These are phyloP conservation scores for Alethe castanea DNA, from an alignment of 2,113 vertebrate species.

Conservation along the genomic window DNA sequence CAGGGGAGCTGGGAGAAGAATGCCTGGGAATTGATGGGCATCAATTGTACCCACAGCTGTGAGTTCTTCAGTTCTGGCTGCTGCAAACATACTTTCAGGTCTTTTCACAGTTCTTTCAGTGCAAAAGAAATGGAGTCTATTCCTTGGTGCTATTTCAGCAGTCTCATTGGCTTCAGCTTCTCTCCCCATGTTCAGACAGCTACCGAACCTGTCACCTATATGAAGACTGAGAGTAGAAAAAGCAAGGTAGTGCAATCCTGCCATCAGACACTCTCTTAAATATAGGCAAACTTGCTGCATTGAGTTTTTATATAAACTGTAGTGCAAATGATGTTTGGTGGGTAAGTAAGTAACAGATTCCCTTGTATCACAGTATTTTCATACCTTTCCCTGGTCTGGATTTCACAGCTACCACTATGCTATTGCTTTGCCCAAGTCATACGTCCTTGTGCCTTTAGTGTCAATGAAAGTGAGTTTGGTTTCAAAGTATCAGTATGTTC, in stretches of 20 bases:
- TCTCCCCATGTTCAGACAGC: background rate
- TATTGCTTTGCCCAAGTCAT: background rate
- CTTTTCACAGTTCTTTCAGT: slow-evolving; percentile 47
- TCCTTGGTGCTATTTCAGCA: slow-evolving; percentile 14
- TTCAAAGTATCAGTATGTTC: background rate
- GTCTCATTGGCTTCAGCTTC: background rate
- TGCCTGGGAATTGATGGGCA: slow-evolving; percentile 23
- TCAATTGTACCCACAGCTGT: slow-evolving; percentile 54
- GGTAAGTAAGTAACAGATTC: background rate
- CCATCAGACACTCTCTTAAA: background rate
- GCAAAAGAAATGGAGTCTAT: background rate
- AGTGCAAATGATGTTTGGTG: background rate
- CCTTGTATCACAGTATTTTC: background rate
- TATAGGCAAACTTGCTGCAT: background rate
- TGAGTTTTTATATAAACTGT: background rate
- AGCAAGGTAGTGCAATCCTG: background rate
- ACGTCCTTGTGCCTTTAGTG: background rate
- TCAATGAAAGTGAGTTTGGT: background rate
- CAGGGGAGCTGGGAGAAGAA: background rate
- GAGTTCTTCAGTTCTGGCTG: slow-evolving; percentile 60
- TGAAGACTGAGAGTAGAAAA: background rate
- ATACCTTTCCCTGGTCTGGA: background rate
- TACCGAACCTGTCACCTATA: background rate
- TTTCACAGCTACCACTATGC: background rate
- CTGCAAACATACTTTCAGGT: slow-evolving; percentile 12